Base-by-base conservation (phyloP, 2,797 vertebrate species). In the Pseudopleuronectes americanus region DNA sequence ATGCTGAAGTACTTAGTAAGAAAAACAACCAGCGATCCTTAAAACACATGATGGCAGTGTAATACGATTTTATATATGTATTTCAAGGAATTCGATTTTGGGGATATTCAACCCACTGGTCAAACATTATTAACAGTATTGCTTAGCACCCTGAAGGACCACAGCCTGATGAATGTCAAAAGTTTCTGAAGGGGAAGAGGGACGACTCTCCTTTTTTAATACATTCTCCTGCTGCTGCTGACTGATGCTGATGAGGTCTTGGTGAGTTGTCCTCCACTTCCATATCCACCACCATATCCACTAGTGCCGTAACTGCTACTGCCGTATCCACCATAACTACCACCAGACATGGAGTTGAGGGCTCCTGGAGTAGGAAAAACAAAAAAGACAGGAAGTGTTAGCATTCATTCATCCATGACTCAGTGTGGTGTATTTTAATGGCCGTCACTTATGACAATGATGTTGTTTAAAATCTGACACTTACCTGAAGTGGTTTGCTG, bases 401-500 rank as follows among this genome's bases (percentile, higher is more conserved):
- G 53, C 0, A 68, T 58, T 43, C 14, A 36, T 71, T n/a, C 4
- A 22, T 56, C 3, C 0, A 43, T 75, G 10, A 55, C 13, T 74
- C 2, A 26, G 19, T 41, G n/a, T 47, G 12, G 2, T 16, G 22
- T 57, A 5, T 17, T 59, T 1, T 1, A 69, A 62, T 8, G n/a
- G 1, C 21, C 64, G 12, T 26, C 1, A 47, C 4, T 49, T 43
- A 24, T 71, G 8, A 43, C 57, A 4, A 48, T 70, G 4, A 38
- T 36, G 1, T n/a, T 49, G 6, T 45, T 4, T 14, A 5, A 31
- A n/a, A 14, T 54, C 3, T 28, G 24, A 60, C 36, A 88, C 85
- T 86, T 80, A 91, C 87, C 71, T 26, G 73, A 64, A 45, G 83
- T 56, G 51, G 0, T 33, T 85, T 94, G 92, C 87, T 95, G 94